A percentile compares a stretch with the other conserved stretches of the same genome.
These are phyloP conservation scores for Caenorhabditis sulstoni DNA, from an alignment of 2,888 invertebrate genomes.

Conservation along the genomic window DNA sequence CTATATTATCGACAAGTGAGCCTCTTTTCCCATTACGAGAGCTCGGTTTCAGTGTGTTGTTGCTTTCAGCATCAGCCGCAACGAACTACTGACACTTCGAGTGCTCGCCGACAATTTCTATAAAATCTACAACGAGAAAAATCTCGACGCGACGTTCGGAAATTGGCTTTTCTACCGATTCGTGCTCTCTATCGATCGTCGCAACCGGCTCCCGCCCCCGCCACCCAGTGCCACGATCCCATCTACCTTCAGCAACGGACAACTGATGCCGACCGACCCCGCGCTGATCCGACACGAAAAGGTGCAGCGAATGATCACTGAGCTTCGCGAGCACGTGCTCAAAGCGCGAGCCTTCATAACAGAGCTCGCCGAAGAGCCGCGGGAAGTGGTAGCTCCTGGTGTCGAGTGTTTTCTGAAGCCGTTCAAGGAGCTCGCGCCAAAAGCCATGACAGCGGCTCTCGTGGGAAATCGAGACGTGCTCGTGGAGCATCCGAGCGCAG, in stretches of 20 bases:
- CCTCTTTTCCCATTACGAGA: neutral
- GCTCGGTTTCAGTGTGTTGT: neutral
- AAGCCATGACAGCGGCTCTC: conserved; percentile 58
- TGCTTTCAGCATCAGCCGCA: conserved; percentile 43
- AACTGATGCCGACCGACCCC: conserved; percentile 44
- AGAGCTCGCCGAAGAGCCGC: conserved; percentile 38
- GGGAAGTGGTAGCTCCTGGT: conserved; percentile 44
- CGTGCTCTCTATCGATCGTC: conserved; percentile 48
- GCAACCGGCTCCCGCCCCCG: conserved; percentile 66
- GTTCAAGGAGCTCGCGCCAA: conserved; percentile 51
- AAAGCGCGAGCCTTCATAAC: conserved; percentile 55
- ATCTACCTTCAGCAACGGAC: conserved; percentile 42
- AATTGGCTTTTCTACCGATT: conserved; percentile 66
- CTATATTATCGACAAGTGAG: conserved; percentile 61
- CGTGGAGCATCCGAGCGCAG: conserved; percentile 41
- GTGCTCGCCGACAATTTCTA: conserved; percentile 58
- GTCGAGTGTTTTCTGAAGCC: conserved; percentile 52
- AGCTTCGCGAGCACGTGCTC: conserved; percentile 41
- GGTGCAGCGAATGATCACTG: conserved; percentile 50
- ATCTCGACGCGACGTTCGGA: conserved; percentile 61
- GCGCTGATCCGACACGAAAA: conserved; percentile 45
- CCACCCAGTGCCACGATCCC: conserved; percentile 74
- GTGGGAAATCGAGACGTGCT: conserved; percentile 59
- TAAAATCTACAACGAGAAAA: conserved; percentile 53
- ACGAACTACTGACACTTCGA: conserved; percentile 59